Evolutionary conservation across 2,797 vertebrate species (phyloP).

Genomic region (Cuculus canorus): DNA sequence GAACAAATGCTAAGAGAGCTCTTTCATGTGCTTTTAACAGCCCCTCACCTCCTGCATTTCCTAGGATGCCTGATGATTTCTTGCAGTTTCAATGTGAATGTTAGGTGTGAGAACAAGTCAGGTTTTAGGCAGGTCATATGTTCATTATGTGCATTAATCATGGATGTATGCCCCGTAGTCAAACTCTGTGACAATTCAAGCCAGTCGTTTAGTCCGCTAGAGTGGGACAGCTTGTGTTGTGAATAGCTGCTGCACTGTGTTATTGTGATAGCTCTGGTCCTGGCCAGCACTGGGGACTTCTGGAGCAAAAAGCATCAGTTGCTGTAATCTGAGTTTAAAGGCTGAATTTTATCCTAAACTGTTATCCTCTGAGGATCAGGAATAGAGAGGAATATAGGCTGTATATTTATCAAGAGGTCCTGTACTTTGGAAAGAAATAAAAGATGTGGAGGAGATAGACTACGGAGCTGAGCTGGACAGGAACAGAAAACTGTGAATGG

Average conservation of each 20-base stretch:
- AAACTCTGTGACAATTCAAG: background rate
- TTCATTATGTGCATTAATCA: background rate
- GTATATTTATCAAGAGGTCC: background rate
- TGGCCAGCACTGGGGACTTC: background rate
- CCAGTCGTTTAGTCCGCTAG: background rate
- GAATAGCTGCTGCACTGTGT: background rate
- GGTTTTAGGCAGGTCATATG: background rate
- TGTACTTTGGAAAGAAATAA: background rate
- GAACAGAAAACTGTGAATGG: too few species aligned
- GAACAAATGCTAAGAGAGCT: background rate
- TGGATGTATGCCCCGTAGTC: background rate
- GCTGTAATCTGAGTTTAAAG: background rate
- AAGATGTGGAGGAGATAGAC: too few species aligned
- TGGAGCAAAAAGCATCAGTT: background rate
- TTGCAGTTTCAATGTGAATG: background rate
- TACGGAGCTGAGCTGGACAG: too few species aligned
- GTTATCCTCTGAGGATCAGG: background rate
- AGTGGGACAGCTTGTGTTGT: background rate
- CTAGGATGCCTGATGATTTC: background rate
- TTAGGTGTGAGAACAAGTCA: background rate
- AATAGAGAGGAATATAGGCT: background rate
- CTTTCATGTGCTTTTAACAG: constrained; percentile 4
- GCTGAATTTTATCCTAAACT: background rate
- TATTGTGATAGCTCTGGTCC: background rate
- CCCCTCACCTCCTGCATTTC: background rate